A percentile compares a stretch with the other conserved stretches of the same genome.
Evolutionary conservation across 2,888 invertebrate genomes (phyloP).

Genomic region (Chrysolina haemoptera): DNA sequence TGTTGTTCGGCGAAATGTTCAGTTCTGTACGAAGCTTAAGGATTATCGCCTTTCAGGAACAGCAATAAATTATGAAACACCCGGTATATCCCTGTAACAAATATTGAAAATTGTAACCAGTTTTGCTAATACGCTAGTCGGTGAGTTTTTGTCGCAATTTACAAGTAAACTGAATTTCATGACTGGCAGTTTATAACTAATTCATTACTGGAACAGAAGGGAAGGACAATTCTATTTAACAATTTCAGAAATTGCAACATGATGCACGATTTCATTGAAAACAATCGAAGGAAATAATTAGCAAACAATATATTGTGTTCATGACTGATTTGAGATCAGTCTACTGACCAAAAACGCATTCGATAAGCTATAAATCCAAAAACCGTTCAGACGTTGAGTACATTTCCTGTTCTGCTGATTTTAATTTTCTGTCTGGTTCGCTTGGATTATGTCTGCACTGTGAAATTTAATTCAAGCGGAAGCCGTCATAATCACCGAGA

Average conservation of each 20-base stretch:
- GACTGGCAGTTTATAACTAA: too few species aligned
- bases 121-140: too few species aligned
- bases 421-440: not conserved
- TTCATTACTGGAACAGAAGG: too few species aligned
- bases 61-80: too few species aligned
- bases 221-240: not conserved
- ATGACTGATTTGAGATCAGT: not conserved
- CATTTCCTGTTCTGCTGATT: not conserved
- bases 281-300: slow-evolving; percentile 2
- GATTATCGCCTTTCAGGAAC: too few species aligned
- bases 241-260: not conserved
- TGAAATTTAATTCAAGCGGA: slow-evolving; percentile 12
- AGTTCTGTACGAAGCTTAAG: too few species aligned
- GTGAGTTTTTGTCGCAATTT: too few species aligned
- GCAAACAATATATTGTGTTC: not conserved
- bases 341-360: not conserved
- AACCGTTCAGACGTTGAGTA: not conserved
- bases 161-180: too few species aligned
- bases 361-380: not conserved
- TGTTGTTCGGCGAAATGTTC: too few species aligned
- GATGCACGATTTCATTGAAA: not conserved
- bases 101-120: too few species aligned
- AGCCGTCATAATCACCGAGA: not conserved
- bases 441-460: not conserved
- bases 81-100: too few species aligned